Conservation (phyloP, 2,888 invertebrate species). For the Lacanobia wlatinum region DNA sequence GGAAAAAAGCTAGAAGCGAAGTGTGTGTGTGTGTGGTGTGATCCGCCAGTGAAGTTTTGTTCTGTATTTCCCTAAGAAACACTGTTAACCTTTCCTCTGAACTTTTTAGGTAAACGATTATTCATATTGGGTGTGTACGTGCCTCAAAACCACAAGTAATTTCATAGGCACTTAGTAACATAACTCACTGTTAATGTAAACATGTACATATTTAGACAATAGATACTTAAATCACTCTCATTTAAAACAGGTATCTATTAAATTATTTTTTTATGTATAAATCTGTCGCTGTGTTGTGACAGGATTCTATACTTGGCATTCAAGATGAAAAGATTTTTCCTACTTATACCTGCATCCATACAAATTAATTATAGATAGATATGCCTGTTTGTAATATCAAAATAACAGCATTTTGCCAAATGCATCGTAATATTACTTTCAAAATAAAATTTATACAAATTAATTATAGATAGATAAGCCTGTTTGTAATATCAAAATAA, state of each 20-base stretch:
- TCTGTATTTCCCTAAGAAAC: neutral
- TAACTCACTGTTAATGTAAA: neutral
- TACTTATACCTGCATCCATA: neutral
- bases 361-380: no score
- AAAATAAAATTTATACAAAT: no score
- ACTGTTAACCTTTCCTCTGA: neutral
- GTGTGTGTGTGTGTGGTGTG: no score
- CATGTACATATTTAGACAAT: slow-evolving; percentile 9
- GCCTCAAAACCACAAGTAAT: slow-evolving; percentile 20
- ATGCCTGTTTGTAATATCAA: no score
- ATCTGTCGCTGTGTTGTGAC: neutral
- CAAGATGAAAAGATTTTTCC: neutral
- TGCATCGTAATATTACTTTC: no score
- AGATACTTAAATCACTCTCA: neutral
- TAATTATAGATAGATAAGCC: no score
- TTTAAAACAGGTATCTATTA: neutral
- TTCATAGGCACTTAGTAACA: neutral
- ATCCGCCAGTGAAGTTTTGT: no score
- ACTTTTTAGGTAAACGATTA: neutral
- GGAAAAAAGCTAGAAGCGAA: slow-evolving; percentile 35
- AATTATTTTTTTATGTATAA: neutral
- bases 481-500: no score
- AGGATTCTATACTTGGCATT: neutral
- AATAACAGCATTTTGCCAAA: no score
- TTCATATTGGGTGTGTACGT: slow-evolving; percentile 27